A percentile compares a stretch with the other conserved stretches of the same genome.
These are phyloP conservation scores for Andrena chrysosceles DNA, from an alignment of 2,888 invertebrate genomes.

Conservation along the genomic window DNA sequence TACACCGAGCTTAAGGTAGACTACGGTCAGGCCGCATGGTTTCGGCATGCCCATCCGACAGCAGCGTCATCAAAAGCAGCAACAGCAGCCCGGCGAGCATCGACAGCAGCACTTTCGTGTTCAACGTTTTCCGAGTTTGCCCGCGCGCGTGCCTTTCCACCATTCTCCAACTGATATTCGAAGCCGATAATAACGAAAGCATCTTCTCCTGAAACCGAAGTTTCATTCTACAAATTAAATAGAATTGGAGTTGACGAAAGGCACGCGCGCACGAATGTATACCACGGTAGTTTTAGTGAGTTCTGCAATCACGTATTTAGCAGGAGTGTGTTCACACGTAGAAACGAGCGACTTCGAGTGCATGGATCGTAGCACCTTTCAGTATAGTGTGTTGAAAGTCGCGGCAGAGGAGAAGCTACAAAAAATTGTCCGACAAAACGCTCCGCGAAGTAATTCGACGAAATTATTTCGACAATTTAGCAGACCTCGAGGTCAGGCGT, in stretches of 20 bases:
- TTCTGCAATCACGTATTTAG: constrained; percentile 59
- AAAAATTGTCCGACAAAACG: not conserved
- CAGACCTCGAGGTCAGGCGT: no score
- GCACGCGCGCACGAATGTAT: constrained; percentile 27
- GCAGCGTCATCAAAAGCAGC: constrained; percentile 48
- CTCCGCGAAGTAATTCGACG: not conserved
- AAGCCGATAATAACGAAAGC: not conserved
- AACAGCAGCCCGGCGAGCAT: constrained; percentile 50
- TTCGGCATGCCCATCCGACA: constrained; percentile 63
- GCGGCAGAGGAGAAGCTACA: constrained; percentile 30
- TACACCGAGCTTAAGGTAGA: constrained; percentile 51
- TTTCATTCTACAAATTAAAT: not conserved
- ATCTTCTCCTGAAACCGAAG: not conserved
- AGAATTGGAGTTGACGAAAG: not conserved
- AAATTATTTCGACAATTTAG: no score
- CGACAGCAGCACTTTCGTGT: constrained; percentile 47
- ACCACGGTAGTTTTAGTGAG: constrained; percentile 54
- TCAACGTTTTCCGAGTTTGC: constrained; percentile 31
- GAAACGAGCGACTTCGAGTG: constrained; percentile 56
- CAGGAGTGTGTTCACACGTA: constrained; percentile 52
- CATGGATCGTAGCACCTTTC: constrained; percentile 66
- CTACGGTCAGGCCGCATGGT: constrained; percentile 63
- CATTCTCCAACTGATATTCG: not conserved
- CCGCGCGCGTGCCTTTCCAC: constrained; percentile 17
- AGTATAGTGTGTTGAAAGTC: constrained; percentile 49